Percentiles rank a stretch among this genome's conserved stretches.
Conservation (phyloP, 2,797 vertebrate genomes). For the Leuciscus waleckii region DNA sequence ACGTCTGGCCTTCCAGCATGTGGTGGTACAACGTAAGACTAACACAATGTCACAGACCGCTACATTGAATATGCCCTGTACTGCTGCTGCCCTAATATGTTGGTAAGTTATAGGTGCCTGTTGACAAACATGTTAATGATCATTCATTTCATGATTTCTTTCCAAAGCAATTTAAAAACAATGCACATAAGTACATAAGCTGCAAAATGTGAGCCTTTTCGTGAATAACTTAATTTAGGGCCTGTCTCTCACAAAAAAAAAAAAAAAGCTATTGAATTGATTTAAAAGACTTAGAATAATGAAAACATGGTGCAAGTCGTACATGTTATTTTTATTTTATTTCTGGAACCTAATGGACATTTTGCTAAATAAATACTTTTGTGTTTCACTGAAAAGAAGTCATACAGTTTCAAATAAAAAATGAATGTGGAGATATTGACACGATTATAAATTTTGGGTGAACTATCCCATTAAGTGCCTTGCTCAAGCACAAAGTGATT, state of each 20-base stretch:
- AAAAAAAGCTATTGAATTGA: background rate
- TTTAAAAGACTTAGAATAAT: background rate
- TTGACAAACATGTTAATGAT: background rate
- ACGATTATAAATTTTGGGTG: background rate
- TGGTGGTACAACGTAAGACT: constrained; percentile 11
- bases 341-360: background rate
- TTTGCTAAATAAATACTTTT: background rate
- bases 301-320: background rate
- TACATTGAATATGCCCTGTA: constrained; percentile 18
- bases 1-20: constrained; percentile 20
- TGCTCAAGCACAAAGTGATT: constrained; percentile 1
- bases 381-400: background rate
- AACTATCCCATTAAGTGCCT: background rate
- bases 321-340: background rate
- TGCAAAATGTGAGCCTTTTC: background rate
- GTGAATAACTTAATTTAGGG: background rate
- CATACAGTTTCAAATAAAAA: background rate
- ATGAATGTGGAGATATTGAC: background rate
- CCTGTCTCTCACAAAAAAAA: background rate
- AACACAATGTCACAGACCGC: constrained; percentile 35
- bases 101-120: background rate
- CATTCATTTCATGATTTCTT: background rate
- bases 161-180: background rate
- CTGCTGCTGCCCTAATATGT: background rate
- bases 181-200: background rate